Evolutionary conservation across 1,140 invertebrate species (phyloP).

Genomic region (Drosophila busckii): DNA sequence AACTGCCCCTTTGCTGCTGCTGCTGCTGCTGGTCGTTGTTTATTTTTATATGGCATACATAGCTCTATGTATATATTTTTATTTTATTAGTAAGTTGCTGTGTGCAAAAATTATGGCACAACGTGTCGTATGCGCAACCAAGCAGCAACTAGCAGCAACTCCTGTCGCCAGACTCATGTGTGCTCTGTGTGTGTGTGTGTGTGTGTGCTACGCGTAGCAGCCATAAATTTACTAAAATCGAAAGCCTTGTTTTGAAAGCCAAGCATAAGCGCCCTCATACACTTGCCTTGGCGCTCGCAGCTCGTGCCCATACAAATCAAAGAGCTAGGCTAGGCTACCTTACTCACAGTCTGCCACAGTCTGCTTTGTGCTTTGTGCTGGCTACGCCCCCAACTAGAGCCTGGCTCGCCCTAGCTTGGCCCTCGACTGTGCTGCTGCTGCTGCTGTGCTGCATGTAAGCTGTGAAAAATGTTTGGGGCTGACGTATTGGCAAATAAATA

Average conservation of each 20-base stretch:
- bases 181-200: no score
- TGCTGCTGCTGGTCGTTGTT: neutral
- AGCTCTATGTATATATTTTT: constrained; percentile 13
- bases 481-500: constrained; percentile 41
- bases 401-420: no score
- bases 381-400: no score
- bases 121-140: constrained; percentile 48
- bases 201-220: constrained; percentile 1
- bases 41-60: constrained; percentile 1
- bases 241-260: constrained; percentile 34
- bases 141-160: constrained; percentile 66
- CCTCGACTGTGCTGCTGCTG: no score
- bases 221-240: constrained; percentile 39
- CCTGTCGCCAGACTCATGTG: constrained; percentile 22
- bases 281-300: no score
- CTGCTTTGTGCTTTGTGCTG: no score
- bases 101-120: constrained; percentile 26
- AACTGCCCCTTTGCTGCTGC: constrained; percentile 1
- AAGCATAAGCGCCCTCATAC: no score
- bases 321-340: no score
- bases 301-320: no score
- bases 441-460: neutral
- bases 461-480: constrained; percentile 19
- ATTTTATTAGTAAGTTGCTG: constrained; percentile 24
- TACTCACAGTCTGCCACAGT: no score